Base-by-base conservation (phyloP, 2,797 vertebrate species). In the Enteromius fasciolatus region DNA sequence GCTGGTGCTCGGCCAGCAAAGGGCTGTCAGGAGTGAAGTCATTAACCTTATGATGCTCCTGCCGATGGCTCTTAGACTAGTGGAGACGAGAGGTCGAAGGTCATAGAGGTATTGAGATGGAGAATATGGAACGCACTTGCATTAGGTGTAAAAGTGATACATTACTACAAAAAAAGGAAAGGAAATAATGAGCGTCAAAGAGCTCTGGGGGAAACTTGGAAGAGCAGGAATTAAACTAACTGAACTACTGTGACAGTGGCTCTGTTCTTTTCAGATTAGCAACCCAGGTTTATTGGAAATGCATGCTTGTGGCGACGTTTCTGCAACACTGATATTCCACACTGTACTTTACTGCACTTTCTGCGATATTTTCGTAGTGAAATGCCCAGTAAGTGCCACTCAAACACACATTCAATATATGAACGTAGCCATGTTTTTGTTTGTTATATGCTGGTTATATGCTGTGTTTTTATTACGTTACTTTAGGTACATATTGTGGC, bases 1-100 rank as follows among this genome's bases (percentile, higher is more conserved):
- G 33, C 66, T 85, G 73, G 63, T 82, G 63, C 73, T 23, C 64
- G 14, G 81, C 81, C 81, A 82, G 36, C 64, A 69, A 67, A 82
- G 50, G 39, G 25, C 73, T 82, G 72, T 82, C 81, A 82, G 50
- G 20, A 82, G 81, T 68, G 33, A 76, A 76, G 73, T 68, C 81
- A 82, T 82, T 82, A 82, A 76, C 81, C 73, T 82, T 46, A 25
- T 68, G 73, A 82, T 76, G 73, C 73, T 82, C 36, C 81, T 82
- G 81, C 81, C 63, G 15, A 76, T 59, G 73, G 72, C 48, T 82
- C 61, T 82, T 7, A 82, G 73, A 67, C 63, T 82, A 85, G 44
- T 73, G 74, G 68, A 82, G 39, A 25, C 12, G 57, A 8, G 39
- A 78, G 83, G 72, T 66, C 52, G 2, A 74, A 36, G 63, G 82